Evolutionary conservation across 2,888 invertebrate species (phyloP).

Genomic region (Netelia fuscicornis): DNA sequence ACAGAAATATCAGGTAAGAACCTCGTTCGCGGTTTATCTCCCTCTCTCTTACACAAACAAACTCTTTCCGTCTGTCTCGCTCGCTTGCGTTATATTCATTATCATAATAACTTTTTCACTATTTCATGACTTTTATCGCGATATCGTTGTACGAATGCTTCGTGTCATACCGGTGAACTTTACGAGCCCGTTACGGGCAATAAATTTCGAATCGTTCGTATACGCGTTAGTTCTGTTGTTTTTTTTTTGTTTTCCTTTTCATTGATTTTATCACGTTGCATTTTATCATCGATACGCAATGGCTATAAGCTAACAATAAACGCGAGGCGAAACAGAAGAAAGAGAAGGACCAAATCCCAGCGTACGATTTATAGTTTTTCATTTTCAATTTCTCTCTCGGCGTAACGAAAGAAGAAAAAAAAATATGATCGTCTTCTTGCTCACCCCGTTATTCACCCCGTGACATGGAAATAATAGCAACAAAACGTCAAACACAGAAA

Average conservation of each 20-base stretch:
- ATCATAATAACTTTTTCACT: constrained; percentile 37
- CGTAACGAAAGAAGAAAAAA: not conserved
- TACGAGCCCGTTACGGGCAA: constrained; percentile 30
- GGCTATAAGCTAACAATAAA: not conserved
- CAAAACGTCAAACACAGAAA: constrained; percentile 40
- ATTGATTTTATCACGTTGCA: constrained; percentile 52
- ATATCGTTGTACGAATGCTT: constrained; percentile 37
- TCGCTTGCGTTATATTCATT: constrained; percentile 4
- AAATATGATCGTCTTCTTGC: constrained; percentile 19
- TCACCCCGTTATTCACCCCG: not conserved
- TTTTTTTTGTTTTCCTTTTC: constrained; percentile 7
- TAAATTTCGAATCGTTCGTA: constrained; percentile 43
- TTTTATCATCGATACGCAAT: constrained; percentile 20
- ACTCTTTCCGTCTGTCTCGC: not conserved
- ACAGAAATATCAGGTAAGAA: not conserved
- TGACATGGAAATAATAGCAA: constrained; percentile 38
- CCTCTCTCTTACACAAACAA: not conserved
- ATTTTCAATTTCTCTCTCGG: constrained; percentile 1
- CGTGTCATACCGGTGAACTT: constrained; percentile 46
- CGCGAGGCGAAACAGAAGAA: not conserved
- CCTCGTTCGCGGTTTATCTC: not conserved
- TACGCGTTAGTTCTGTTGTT: not conserved
- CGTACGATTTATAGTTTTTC: not conserved
- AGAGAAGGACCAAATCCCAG: not conserved
- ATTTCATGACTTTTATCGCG: not conserved